phyloP scores from a whole-genome alignment of 2,888 invertebrate genomes.

The Aricia artaxerxes region DNA sequence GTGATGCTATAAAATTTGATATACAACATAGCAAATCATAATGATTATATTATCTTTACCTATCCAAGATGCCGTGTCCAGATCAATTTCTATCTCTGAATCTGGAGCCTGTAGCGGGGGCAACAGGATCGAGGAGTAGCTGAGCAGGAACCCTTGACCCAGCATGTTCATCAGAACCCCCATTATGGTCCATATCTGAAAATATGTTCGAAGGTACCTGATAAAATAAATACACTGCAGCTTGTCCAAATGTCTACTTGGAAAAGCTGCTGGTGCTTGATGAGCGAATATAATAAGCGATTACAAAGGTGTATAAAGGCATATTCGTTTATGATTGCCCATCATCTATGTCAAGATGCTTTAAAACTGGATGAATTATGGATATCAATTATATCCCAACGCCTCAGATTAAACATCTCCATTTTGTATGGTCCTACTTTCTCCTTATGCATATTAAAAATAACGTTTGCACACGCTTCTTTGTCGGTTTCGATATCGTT shows the following conservation, averaged over 20 bases:
- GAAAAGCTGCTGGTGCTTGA: no score
- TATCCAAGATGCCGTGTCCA: constrained; percentile 12
- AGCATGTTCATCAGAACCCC: constrained; percentile 56
- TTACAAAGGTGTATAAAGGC: no score
- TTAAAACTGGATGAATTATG: no score
- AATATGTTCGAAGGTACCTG: background rate
- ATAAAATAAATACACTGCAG: background rate
- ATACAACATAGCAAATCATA: no score
- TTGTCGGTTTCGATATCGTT: no score
- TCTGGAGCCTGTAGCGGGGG: constrained; percentile 48
- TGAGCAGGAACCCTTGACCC: constrained; percentile 56
- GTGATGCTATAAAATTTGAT: no score
- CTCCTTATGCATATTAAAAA: background rate
- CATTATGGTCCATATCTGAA: constrained; percentile 50
- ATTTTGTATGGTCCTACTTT: background rate
- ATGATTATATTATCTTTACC: background rate
- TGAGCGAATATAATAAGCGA: no score
- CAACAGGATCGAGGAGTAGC: constrained; percentile 78
- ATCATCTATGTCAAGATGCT: no score
- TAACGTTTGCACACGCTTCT: background rate
- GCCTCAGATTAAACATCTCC: background rate
- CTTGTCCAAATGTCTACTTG: no score
- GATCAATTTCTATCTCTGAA: background rate
- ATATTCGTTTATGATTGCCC: no score
- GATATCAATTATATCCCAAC: background rate